These are phyloP conservation scores for Incurvaria masculella DNA, from an alignment of 2,888 invertebrate genomes.

Conservation along the genomic window DNA sequence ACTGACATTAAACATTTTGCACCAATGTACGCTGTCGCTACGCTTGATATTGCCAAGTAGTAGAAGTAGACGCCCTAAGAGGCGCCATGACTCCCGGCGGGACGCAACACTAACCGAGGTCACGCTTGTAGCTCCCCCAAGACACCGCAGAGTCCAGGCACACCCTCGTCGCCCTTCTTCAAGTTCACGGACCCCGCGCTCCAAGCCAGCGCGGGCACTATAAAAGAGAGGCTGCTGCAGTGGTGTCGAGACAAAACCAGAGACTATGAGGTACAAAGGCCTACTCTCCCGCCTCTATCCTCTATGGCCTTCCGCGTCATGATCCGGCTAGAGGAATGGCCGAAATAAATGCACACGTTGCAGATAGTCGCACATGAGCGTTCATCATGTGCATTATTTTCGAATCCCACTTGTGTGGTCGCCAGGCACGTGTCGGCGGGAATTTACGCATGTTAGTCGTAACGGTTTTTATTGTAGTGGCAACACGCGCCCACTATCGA, in stretches of 20 bases:
- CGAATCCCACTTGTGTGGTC: too few relatives aligned
- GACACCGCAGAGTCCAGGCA: constrained; percentile 62
- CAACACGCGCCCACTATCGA: too few relatives aligned
- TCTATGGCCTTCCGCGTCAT: constrained; percentile 11
- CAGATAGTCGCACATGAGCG: too few relatives aligned
- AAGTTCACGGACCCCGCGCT: constrained; percentile 90
- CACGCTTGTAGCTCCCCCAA: constrained; percentile 68
- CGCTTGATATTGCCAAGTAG: too few relatives aligned
- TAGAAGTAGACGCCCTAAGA: too few relatives aligned
- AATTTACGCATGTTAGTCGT: too few relatives aligned
- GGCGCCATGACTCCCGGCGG: too few relatives aligned
- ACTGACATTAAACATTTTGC: too few relatives aligned
- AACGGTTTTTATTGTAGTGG: too few relatives aligned
- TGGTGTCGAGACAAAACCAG: constrained; percentile 98
- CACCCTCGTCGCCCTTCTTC: constrained; percentile 73
- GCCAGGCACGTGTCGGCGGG: too few relatives aligned
- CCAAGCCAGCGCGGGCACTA: constrained; percentile 88
- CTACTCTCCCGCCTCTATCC: constrained; percentile 20
- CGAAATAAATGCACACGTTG: not conserved
- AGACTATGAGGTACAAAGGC: constrained; percentile 86
- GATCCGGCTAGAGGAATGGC: not conserved
- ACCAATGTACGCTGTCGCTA: too few relatives aligned
- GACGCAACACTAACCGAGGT: constrained; percentile 37
- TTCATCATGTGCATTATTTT: too few relatives aligned
- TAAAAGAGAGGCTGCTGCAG: constrained; percentile 94